These are phyloP conservation scores for Rhabdomys pumilio DNA, from an alignment of 2,797 vertebrate genomes.

Conservation along the genomic window DNA sequence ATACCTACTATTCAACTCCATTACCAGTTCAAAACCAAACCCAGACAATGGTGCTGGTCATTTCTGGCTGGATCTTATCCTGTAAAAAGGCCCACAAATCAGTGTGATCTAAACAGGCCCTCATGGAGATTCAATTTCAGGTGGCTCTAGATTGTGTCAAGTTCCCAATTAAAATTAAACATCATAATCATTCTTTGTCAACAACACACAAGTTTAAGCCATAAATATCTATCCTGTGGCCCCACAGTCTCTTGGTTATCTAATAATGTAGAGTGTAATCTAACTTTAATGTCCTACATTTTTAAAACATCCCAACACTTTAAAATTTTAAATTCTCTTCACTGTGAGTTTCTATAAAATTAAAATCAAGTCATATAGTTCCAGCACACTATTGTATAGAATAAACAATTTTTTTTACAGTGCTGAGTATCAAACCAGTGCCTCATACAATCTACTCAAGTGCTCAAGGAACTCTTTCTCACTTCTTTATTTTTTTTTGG, in stretches of 20 bases:
- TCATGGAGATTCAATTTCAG: neutral
- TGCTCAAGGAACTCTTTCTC: neutral
- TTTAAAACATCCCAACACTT: neutral
- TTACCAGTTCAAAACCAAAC: neutral
- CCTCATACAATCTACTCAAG: neutral
- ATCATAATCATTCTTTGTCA: neutral
- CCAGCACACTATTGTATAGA: neutral
- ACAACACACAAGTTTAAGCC: neutral
- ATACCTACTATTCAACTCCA: neutral
- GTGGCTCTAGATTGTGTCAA: neutral
- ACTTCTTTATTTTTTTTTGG: too few relatives aligned
- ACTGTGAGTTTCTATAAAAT: neutral
- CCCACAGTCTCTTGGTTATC: neutral
- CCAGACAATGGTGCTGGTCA: neutral
- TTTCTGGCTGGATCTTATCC: neutral
- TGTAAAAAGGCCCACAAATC: neutral
- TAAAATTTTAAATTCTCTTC: neutral
- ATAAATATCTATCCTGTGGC: neutral
- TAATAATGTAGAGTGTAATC: neutral
- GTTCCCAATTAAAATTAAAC: neutral
- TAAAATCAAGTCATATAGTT: neutral
- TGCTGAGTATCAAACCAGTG: neutral
- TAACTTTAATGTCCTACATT: neutral
- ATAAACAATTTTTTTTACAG: neutral
- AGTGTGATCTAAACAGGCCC: neutral